phyloP scores from a whole-genome alignment of 2,888 invertebrate species.

The Sarcophaga carnaria region DNA sequence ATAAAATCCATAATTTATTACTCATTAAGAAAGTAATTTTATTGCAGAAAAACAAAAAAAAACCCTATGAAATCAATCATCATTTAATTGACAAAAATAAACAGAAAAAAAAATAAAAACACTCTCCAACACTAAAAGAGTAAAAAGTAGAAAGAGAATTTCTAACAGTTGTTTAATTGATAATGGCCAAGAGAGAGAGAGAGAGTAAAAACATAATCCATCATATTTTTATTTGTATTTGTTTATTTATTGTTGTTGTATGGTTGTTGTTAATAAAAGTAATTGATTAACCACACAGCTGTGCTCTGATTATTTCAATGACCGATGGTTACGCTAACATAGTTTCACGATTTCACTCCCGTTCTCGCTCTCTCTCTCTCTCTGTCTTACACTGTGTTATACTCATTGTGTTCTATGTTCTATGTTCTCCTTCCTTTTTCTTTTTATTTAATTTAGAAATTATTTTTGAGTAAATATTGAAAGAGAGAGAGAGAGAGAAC shows the following conservation, averaged over 20 bases:
- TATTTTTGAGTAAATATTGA: background rate
- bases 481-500: background rate
- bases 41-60: too few species aligned
- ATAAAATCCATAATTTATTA: too few species aligned
- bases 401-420: background rate
- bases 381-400: background rate
- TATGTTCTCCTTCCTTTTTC: background rate
- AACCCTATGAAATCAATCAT: background rate
- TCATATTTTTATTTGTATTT: constrained; percentile 26
- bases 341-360: background rate
- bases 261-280: constrained; percentile 8
- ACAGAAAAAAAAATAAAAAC: too few species aligned
- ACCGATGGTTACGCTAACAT: background rate
- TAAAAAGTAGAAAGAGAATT: background rate
- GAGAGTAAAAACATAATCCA: constrained; percentile 15
- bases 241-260: background rate
- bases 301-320: background rate
- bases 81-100: background rate
- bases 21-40: too few species aligned
- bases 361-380: background rate
- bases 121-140: background rate
- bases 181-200: background rate
- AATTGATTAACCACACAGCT: constrained; percentile 16
- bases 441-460: background rate
- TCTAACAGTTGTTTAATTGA: constrained; percentile 25